These are phyloP conservation scores for Tetramorium bicarinatum DNA, from an alignment of 2,888 invertebrate genomes.

Conservation along the genomic window DNA sequence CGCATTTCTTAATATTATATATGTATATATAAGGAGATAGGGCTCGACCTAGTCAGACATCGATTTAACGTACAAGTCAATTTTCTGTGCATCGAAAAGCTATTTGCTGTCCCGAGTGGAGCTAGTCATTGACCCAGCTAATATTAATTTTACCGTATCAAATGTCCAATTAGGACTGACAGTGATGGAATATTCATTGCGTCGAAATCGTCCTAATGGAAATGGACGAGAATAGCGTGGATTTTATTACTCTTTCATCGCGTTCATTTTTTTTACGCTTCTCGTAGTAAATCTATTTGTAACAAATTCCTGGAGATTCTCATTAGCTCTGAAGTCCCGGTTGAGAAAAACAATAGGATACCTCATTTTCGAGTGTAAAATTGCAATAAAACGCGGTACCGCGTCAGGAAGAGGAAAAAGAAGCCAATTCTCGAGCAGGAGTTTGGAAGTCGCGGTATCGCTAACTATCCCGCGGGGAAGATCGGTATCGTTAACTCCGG, in stretches of 20 bases:
- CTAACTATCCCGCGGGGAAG: neutral
- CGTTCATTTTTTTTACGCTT: neutral
- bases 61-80: neutral
- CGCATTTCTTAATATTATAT: neutral
- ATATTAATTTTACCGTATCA: slow-evolving; percentile 33
- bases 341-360: neutral
- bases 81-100: neutral
- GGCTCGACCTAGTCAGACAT: neutral
- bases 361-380: neutral
- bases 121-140: slow-evolving; percentile 13
- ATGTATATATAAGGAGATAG: neutral
- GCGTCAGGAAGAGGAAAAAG: neutral
- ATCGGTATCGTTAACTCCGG: slow-evolving; percentile 5
- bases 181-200: slow-evolving; percentile 24
- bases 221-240: slow-evolving; percentile 14
- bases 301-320: too few species aligned
- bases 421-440: neutral
- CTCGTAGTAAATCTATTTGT: neutral
- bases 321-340: neutral
- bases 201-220: neutral
- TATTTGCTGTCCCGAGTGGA: neutral
- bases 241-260: neutral
- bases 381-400: neutral
- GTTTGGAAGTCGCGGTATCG: neutral
- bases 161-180: slow-evolving; percentile 7